Percentiles rank a stretch among this genome's conserved stretches.
phyloP scores from a whole-genome alignment of 2,113 vertebrate species.

The Actenoides lindsayi region DNA sequence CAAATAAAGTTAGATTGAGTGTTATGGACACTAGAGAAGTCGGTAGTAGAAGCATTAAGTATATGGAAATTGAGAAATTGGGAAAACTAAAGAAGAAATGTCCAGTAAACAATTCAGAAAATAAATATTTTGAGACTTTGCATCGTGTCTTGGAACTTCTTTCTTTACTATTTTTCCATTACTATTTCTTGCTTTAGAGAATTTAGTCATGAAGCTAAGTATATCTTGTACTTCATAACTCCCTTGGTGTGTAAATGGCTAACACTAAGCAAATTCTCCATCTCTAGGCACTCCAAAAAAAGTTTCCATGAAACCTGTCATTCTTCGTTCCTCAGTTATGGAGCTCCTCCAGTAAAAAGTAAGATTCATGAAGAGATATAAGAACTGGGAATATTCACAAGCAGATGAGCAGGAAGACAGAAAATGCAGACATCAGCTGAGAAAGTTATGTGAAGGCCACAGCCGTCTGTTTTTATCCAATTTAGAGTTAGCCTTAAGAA shows the following conservation, averaged over 20 bases:
- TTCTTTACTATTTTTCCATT: neutral
- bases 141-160: neutral
- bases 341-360: neutral
- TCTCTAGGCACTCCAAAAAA: neutral
- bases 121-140: neutral
- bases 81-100: neutral
- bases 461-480: neutral
- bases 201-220: neutral
- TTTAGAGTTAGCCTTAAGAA: neutral
- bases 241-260: neutral
- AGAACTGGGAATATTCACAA: conserved; percentile 1
- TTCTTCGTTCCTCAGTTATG: neutral
- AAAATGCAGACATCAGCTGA: neutral
- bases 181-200: neutral
- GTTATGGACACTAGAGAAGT: neutral
- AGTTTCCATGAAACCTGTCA: neutral
- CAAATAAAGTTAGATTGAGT: neutral
- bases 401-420: neutral
- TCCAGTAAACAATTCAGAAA: neutral
- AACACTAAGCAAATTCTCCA: neutral
- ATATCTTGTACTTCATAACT: neutral
- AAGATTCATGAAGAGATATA: neutral
- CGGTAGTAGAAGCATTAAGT: fast-evolving
- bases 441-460: neutral
- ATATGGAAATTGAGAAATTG: neutral